Percentiles rank a stretch among this genome's conserved stretches.
phyloP scores from a whole-genome alignment of 2,888 invertebrate species.

The Pharmacophagus antenor region DNA sequence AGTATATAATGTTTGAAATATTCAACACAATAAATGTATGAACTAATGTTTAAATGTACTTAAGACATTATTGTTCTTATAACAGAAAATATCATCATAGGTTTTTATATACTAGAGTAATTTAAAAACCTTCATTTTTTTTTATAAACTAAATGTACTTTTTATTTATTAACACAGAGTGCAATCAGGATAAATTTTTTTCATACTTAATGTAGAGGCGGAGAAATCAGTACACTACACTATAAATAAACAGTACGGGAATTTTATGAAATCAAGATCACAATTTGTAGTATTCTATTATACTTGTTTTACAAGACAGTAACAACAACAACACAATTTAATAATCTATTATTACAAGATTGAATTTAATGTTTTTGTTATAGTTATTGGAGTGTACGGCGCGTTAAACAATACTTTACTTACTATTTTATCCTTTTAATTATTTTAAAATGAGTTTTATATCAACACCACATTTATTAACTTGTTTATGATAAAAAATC shows the following conservation, averaged over 20 bases:
- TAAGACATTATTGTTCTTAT: too few species aligned
- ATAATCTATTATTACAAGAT: constrained; percentile 13
- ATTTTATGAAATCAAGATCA: neutral
- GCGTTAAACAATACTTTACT: neutral
- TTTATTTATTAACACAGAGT: too few species aligned
- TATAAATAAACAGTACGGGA: neutral
- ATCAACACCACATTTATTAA: neutral
- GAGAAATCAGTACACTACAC: neutral
- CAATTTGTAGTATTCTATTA: neutral
- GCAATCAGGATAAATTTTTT: too few species aligned
- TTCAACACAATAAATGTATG: too few species aligned
- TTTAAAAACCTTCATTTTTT: too few species aligned
- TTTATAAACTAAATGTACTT: too few species aligned
- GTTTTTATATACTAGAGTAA: too few species aligned
- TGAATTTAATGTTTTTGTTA: neutral
- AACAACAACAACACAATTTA: neutral
- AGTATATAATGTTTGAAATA: too few species aligned
- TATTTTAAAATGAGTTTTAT: neutral
- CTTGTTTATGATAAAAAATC: neutral
- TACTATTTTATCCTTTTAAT: constrained; percentile 7
- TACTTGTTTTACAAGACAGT: neutral
- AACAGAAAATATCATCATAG: too few species aligned
- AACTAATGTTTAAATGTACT: too few species aligned
- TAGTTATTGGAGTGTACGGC: neutral
- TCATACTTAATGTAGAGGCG: neutral